Evolutionary conservation across 2,113 vertebrate genomes (phyloP), one percentile per base, ranked within the genome.

Genomic region (Melanerpes formicivorus): DNA sequence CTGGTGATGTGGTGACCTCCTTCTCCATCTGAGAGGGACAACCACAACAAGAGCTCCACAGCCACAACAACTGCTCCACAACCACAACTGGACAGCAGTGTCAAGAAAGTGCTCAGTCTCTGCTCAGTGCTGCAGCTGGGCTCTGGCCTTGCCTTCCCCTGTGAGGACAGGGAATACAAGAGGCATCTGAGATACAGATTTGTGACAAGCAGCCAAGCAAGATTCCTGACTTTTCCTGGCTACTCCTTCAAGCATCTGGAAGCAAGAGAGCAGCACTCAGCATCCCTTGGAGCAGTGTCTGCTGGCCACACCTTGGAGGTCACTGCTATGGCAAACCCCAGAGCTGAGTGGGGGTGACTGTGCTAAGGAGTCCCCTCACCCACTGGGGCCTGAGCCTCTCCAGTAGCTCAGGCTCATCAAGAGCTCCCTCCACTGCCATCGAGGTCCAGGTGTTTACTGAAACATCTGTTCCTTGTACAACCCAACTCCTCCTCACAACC

Each of bases 51-150:
- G 8, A 9, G 37, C 37, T 37, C 37, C 37, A 82, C 65, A 91
- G 52, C 42, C 72, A 85, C 56, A 87, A 46, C 64, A 91, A 85
- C 58, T 82, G 56, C 42, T 85, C 59, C 42, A 40, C 40, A 40
- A 11, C 40, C 40, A 40, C 40, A 40, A 40, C 60, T 67, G 72
- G 91, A 93, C 82, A 91, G 26, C 66, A 87, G 76, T n/a, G 15
- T 70, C 67, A 83, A 83, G 46, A 90, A 93, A 88, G 80, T 80
- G 82, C 18, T 89, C 66, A 93, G 69, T 78, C 29, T 77, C 65
- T 91, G 29, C 37, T 65, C 42, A 63, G 29, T 66, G n/a, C 55
- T 77, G n/a, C 82, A 93, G 46, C 65, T 93, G 77, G 67, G 77
- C 77, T 86, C 89, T 88, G 80, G 54, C 72, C 84, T 80, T 93